Base-by-base conservation (phyloP, 2,797 vertebrate genomes). In the Coregonus ussuriensis region DNA sequence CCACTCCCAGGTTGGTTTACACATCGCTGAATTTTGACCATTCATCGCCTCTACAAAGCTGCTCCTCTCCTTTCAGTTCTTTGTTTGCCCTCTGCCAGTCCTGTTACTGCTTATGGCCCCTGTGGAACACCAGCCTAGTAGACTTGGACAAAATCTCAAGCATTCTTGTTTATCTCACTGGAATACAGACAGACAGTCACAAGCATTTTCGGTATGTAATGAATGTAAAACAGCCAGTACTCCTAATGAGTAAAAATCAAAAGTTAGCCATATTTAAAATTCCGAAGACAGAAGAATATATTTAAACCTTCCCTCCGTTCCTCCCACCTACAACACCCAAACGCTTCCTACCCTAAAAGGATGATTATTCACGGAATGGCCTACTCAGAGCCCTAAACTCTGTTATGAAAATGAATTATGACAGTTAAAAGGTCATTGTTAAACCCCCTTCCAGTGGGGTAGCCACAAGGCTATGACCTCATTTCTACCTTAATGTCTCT, bases 1-100 rank as follows among this genome's bases (percentile, higher is more conserved):
- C 83, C 94, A 95, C 73, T 95, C 72, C 89, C 88, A 87, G 96
- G 96, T 96, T 95, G 93, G 93, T 97, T 98, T 97, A 96, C 97
- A 98, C 97, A 96, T 96, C 94, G 91, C 95, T 97, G 97, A 92
- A 94, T 98, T 96, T 95, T 95, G 95, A 86, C 94, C 96, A 96
- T 97, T 97, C 97, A 96, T 95, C 85, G 91, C 9, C 93, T 93
- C 94, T 94, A 94, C 93, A 92, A 91, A 95, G 94, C 94, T 93
- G 90, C 91, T 91, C 88, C 93, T 95, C 96, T 96, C 96, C 91
- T 93, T 95, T 94, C 95, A 96, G 95, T 95, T 96, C 95, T 98
- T 97, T 98, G 97, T 98, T 96, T 95, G 93, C 94, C 95, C 95
- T 92, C 83, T 95, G 95, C 96, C 94, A 94, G 95, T 93, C 95